A percentile compares a stretch with the other conserved stretches of the same genome.
phyloP scores from a whole-genome alignment of 2,797 vertebrate species.

The Scarus forsteni region DNA sequence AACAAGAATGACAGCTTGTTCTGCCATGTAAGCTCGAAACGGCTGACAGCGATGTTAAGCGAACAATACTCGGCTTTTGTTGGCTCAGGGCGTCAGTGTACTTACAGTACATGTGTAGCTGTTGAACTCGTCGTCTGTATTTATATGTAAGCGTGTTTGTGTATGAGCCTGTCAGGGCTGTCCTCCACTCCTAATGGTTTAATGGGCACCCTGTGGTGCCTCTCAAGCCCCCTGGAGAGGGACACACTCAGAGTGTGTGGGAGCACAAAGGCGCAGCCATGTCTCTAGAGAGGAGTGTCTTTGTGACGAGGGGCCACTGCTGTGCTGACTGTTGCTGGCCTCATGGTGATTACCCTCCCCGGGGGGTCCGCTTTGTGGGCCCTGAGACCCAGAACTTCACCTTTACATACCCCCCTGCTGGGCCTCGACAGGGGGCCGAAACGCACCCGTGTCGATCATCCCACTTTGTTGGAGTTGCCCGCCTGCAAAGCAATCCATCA shows the following conservation, averaged over 20 bases:
- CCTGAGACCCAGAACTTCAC: conserved; percentile 80
- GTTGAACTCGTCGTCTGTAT: conserved; percentile 47
- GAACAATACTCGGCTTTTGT: conserved; percentile 61
- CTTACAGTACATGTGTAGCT: conserved; percentile 59
- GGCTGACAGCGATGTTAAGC: conserved; percentile 51
- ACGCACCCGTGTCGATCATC: conserved; percentile 73
- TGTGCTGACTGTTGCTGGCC: conserved; percentile 80
- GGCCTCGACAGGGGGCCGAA: conserved; percentile 69
- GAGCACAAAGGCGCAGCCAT: conserved; percentile 77
- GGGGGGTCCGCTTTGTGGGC: conserved; percentile 82
- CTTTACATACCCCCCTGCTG: conserved; percentile 82
- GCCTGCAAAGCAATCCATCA: conserved; percentile 17
- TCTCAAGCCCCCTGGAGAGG: conserved; percentile 77
- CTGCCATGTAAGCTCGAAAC: conserved; percentile 41
- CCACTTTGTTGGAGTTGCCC: conserved; percentile 26
- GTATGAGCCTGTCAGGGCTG: conserved; percentile 71
- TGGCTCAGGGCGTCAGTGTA: conserved; percentile 46
- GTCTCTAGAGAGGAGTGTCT: conserved; percentile 76
- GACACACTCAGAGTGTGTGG: conserved; percentile 71
- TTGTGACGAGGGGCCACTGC: conserved; percentile 78
- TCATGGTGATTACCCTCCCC: conserved; percentile 85
- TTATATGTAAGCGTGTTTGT: conserved; percentile 63
- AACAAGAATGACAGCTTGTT: conserved; percentile 45
- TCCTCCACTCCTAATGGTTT: conserved; percentile 78
- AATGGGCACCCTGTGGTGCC: conserved; percentile 81